Conservation (phyloP, 2,113 vertebrate genomes). For the Elephas maximus region DNA sequence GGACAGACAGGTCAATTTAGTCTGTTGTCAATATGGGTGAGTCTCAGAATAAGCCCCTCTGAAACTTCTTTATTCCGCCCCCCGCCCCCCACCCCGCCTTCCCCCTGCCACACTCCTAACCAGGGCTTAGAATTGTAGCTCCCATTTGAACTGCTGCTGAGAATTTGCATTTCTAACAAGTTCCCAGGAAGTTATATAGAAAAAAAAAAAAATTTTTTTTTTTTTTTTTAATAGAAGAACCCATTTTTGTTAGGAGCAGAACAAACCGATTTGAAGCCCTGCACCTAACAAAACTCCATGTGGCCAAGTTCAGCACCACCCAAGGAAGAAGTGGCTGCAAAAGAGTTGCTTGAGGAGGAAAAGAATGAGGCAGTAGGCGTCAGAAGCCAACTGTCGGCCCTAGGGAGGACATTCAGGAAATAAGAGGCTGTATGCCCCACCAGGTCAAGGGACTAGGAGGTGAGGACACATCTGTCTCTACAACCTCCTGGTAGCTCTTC, state of each 20-base stretch:
- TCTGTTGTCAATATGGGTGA: background rate
- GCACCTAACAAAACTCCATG: background rate
- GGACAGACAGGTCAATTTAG: background rate
- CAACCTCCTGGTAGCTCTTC: background rate
- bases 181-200: too few species aligned
- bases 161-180: too few species aligned
- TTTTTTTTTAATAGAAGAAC: too few species aligned
- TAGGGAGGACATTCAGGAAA: background rate
- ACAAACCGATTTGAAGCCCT: too few species aligned
- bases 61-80: background rate
- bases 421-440: rapidly evolving
- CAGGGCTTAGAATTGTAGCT: too few species aligned
- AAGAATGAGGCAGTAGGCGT: background rate
- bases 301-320: background rate
- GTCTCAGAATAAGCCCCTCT: background rate
- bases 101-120: background rate
- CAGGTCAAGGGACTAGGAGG: background rate
- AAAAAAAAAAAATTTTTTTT: too few species aligned
- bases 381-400: background rate
- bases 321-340: background rate
- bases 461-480: background rate
- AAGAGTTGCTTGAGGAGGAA: background rate
- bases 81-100: too few species aligned
- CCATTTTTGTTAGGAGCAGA: too few species aligned
- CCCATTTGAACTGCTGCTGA: too few species aligned